phyloP scores from a whole-genome alignment of 2,113 vertebrate genomes.

The Silurus glanis region DNA sequence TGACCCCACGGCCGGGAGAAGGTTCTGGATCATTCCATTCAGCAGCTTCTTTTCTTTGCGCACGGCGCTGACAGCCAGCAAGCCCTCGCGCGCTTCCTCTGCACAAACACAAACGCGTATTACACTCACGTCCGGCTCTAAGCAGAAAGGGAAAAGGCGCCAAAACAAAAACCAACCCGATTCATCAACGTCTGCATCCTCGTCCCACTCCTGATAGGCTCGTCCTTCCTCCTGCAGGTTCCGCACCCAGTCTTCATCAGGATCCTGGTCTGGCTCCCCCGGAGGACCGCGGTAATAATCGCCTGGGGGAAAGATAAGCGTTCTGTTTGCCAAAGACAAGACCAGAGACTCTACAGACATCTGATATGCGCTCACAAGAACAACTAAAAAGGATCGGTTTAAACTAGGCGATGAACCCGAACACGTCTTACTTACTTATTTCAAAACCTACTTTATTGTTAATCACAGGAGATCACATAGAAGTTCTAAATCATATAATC shows the following conservation, averaged over 20 bases:
- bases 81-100: conserved; percentile 82
- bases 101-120: conserved; percentile 11
- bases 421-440: no score
- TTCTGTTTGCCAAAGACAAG: not conserved
- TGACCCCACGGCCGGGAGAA: conserved; percentile 84
- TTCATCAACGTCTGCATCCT: conserved; percentile 95
- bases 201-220: conserved; percentile 93
- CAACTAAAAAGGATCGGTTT: not conserved
- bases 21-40: conserved; percentile 87
- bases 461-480: no score
- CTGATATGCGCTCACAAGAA: not conserved
- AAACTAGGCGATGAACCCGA: not conserved
- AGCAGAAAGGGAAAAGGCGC: conserved; percentile 16
- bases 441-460: no score
- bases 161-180: conserved; percentile 74
- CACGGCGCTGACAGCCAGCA: conserved; percentile 78
- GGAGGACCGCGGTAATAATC: conserved; percentile 86
- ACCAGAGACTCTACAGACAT: not conserved
- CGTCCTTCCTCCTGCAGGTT: conserved; percentile 84
- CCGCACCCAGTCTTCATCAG: conserved; percentile 89
- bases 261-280: conserved; percentile 80
- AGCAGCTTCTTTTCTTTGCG: conserved; percentile 88
- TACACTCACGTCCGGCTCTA: no score
- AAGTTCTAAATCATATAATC: no score
- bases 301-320: conserved; percentile 68